These are phyloP conservation scores for Calidris pugnax DNA, from an alignment of 2,113 vertebrate species.

Conservation along the genomic window DNA sequence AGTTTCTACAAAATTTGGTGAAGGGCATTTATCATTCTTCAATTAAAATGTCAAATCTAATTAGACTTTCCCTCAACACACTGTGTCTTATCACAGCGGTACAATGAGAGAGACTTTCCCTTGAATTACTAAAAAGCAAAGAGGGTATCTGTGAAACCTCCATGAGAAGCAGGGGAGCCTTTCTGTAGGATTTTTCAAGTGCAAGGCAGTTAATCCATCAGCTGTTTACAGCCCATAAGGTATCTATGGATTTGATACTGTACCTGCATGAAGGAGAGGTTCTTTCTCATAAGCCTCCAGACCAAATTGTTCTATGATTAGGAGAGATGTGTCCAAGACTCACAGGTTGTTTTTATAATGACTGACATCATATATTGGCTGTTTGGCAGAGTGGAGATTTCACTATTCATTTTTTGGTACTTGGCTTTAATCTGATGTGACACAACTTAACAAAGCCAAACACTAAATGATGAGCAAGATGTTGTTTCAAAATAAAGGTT, in stretches of 20 bases:
- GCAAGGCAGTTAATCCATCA: slow-evolving; percentile 12
- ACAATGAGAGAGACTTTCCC: background rate
- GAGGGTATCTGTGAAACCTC: background rate
- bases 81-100: background rate
- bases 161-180: background rate
- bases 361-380: slow-evolving; percentile 34
- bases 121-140: slow-evolving; percentile 50
- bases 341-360: slow-evolving; percentile 22
- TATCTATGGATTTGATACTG: slow-evolving; percentile 10
- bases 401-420: slow-evolving; percentile 52
- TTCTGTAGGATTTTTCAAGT: background rate
- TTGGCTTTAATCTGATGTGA: slow-evolving; percentile 63
- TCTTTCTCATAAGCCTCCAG: slow-evolving; percentile 11
- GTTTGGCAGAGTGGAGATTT: slow-evolving; percentile 38
- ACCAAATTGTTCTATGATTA: slow-evolving; percentile 39
- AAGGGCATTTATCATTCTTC: slow-evolving; percentile 69
- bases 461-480: background rate
- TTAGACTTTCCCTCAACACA: slow-evolving; percentile 35
- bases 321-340: slow-evolving; percentile 23
- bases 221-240: background rate
- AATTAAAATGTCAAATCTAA: slow-evolving; percentile 72
- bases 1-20: slow-evolving; percentile 26
- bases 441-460: slow-evolving; percentile 46
- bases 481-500: slow-evolving; percentile 5
- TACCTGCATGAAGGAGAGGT: background rate